These are phyloP conservation scores for Thereva nobilitata DNA, from an alignment of 2,888 invertebrate species.

Conservation along the genomic window DNA sequence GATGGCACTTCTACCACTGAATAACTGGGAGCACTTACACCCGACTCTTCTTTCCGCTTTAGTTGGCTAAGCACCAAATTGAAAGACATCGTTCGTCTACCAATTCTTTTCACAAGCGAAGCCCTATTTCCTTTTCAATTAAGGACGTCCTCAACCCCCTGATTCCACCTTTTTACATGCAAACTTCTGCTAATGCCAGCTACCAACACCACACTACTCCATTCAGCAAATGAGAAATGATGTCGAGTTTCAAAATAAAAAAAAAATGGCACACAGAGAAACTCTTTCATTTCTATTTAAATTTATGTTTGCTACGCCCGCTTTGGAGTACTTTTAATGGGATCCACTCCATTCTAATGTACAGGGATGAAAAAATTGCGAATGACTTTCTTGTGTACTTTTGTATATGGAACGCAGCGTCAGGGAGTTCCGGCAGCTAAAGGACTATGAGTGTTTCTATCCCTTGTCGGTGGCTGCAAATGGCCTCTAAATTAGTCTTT, in stretches of 20 bases:
- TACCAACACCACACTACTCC: constrained; percentile 10
- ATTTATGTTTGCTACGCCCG: constrained; percentile 29
- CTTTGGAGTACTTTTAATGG: constrained; percentile 32
- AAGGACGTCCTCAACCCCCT: not conserved
- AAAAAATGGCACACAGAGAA: not conserved
- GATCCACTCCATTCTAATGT: constrained; percentile 31
- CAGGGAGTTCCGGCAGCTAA: not conserved
- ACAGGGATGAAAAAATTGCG: constrained; percentile 7
- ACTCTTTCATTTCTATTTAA: constrained; percentile 23
- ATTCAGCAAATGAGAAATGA: constrained; percentile 28
- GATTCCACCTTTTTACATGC: constrained; percentile 21
- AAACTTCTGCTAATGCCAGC: not conserved
- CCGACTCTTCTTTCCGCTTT: constrained; percentile 32
- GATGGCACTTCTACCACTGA: constrained; percentile 27
- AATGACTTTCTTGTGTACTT: constrained; percentile 3
- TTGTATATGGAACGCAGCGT: not conserved
- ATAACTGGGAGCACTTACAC: constrained; percentile 26
- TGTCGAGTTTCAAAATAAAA: constrained; percentile 14
- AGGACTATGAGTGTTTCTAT: constrained; percentile 17
- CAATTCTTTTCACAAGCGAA: constrained; percentile 14
- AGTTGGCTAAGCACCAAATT: constrained; percentile 33
- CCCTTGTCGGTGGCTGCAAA: constrained; percentile 24
- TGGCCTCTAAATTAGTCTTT: constrained; percentile 30
- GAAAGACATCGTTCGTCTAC: constrained; percentile 15
- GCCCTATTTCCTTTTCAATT: constrained; percentile 15